phyloP scores from a whole-genome alignment of 2,888 invertebrate genomes.

The Cephus spinipes region DNA sequence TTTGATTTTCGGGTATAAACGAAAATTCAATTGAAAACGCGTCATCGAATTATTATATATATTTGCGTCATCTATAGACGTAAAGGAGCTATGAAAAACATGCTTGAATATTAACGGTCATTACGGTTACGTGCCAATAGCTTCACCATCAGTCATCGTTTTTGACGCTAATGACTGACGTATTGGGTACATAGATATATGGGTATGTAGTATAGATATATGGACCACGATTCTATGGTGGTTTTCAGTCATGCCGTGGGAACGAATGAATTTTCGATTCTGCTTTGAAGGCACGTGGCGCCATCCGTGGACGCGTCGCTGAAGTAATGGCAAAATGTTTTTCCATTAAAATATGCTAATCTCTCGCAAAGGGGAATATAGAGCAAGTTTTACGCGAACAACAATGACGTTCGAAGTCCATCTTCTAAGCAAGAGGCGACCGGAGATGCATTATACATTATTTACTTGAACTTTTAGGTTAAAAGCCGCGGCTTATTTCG shows the following conservation, averaged over 20 bases:
- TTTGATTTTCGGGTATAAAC: neutral
- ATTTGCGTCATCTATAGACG: neutral
- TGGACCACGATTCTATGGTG: neutral
- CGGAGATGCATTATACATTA: conserved; percentile 23
- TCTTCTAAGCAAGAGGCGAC: conserved; percentile 13
- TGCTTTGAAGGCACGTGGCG: neutral
- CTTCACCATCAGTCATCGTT: neutral
- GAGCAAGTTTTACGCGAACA: neutral
- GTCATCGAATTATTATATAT: neutral
- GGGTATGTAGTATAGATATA: neutral
- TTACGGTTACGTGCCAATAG: neutral
- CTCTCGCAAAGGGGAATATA: conserved; percentile 11
- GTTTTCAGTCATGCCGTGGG: neutral
- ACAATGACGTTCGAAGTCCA: conserved; percentile 3
- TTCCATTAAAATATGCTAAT: conserved; percentile 7
- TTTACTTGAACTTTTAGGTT: conserved; percentile 20
- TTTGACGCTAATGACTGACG: neutral
- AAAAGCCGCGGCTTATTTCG: conserved; percentile 13
- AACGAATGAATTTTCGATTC: neutral
- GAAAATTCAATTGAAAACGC: neutral
- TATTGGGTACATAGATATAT: neutral
- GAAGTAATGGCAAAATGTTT: neutral
- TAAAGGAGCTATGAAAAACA: neutral
- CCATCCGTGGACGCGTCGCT: neutral
- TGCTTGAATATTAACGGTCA: neutral